Evolutionary conservation across 2,113 vertebrate genomes (phyloP), one percentile per base, ranked within the genome.

Genomic region (Bagarius yarrelli): DNA sequence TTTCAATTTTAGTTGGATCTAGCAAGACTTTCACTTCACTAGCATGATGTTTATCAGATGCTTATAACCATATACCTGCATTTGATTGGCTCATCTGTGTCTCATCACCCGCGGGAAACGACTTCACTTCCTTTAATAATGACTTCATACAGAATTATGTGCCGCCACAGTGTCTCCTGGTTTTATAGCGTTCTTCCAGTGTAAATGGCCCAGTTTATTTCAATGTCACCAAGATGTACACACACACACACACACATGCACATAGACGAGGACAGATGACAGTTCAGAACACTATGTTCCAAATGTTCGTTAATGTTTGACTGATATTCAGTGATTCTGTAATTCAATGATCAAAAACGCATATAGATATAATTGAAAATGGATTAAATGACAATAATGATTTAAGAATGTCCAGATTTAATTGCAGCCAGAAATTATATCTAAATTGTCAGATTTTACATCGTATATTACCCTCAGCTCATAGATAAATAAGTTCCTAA

Each of bases 61-160:
- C 36, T 81, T 50, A 69, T 57, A 81, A 73, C 52, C n/a, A 69
- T 80, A 44, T 57, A 78, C 75, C 83, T 70, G 30, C 11, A 53
- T 69, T 32, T 71, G 76, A 83, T 79, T 83, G 78, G 57, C 64
- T 85, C 83, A 87, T 81, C 76, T 87, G 81, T 83, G 85, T 87
- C 71, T 81, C 79, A 83, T 85, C 63, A 83, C 36, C 21, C 55
- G 59, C 76, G 79, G 79, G 82, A 83, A 86, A 84, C 74, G 47
- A 84, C 76, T 53, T 76, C 79, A 83, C 82, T 76, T 82, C 78
- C 83, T 81, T 79, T 55, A 79, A 69, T 81, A 55, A 81, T 87
- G 85, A 87, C 83, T 80, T 85, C 81, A 79, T 79, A 64, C 75
- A 47, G 66, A 85, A 80, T 80, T 72, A 82, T 61, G 80, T 83